These are phyloP conservation scores for Apostichopus parvimensis DNA, from an alignment of 35 echinoderm and acorn worm species.

Conservation along the genomic window DNA sequence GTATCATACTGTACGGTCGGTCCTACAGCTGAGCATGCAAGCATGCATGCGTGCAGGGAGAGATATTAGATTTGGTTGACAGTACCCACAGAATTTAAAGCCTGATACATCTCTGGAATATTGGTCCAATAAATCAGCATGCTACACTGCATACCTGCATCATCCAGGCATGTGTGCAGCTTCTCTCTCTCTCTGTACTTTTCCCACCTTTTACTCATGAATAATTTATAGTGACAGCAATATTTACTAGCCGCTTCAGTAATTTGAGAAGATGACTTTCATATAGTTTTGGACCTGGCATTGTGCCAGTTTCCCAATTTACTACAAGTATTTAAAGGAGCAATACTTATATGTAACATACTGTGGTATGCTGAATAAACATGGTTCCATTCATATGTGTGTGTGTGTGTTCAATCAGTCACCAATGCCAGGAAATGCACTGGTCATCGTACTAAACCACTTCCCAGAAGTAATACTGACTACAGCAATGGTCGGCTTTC, in stretches of 20 bases:
- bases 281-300: constrained; percentile 1
- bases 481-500: too few species aligned
- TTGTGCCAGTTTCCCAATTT: neutral
- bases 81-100: neutral
- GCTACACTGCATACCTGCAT: neutral
- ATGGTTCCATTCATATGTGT: too few species aligned
- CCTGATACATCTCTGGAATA: neutral
- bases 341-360: neutral
- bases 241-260: neutral
- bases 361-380: too few species aligned
- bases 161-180: neutral
- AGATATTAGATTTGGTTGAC: neutral
- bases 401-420: too few species aligned
- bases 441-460: too few species aligned
- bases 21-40: too few species aligned
- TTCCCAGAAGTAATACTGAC: too few species aligned
- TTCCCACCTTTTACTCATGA: neutral
- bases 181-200: neutral
- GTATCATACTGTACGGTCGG: too few species aligned
- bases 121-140: neutral
- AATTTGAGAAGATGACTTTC: constrained; percentile 51
- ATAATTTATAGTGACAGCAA: constrained; percentile 11
- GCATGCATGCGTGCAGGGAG: too few species aligned
- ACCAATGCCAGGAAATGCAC: too few species aligned
- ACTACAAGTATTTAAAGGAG: constrained; percentile 24